Evolutionary conservation across 2,888 invertebrate species (phyloP).

Genomic region (Helleia helle): DNA sequence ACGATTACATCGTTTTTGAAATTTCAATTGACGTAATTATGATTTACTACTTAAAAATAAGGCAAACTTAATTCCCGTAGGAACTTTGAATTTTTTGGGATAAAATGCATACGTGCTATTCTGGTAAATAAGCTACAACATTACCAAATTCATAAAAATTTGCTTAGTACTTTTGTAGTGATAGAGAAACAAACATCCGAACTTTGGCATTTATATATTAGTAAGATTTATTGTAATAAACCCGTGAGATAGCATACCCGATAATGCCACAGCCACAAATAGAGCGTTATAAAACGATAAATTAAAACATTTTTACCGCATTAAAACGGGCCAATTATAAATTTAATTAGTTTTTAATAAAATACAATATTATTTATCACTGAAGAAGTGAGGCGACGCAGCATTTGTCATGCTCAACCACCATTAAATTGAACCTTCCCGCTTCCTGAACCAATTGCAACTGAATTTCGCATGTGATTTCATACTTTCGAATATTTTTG

Average conservation of each 20-base stretch:
- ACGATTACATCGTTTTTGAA: too few relatives aligned
- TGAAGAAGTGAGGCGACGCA: slow-evolving; percentile 36
- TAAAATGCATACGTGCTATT: too few relatives aligned
- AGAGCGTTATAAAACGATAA: neutral
- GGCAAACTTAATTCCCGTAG: too few relatives aligned
- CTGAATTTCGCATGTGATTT: slow-evolving; percentile 36
- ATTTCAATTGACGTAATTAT: too few relatives aligned
- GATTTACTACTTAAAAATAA: too few relatives aligned
- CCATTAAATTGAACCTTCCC: slow-evolving; percentile 70
- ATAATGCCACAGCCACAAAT: neutral
- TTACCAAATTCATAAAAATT: too few relatives aligned
- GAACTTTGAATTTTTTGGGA: too few relatives aligned
- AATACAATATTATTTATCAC: slow-evolving; percentile 21
- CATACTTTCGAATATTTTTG: slow-evolving; percentile 17
- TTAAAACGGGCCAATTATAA: slow-evolving; percentile 5
- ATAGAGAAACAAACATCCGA: too few relatives aligned
- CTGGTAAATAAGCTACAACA: too few relatives aligned
- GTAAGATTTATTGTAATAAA: too few relatives aligned
- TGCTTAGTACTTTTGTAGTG: too few relatives aligned
- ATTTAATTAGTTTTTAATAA: slow-evolving; percentile 16
- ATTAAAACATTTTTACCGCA: slow-evolving; percentile 5
- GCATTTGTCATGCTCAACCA: slow-evolving; percentile 59
- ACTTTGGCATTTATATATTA: too few relatives aligned
- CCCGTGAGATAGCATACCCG: neutral
- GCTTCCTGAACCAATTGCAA: slow-evolving; percentile 56